phyloP scores from a whole-genome alignment of 37 sponge, comb jelly and placozoan species.

The Agelas oroides region DNA sequence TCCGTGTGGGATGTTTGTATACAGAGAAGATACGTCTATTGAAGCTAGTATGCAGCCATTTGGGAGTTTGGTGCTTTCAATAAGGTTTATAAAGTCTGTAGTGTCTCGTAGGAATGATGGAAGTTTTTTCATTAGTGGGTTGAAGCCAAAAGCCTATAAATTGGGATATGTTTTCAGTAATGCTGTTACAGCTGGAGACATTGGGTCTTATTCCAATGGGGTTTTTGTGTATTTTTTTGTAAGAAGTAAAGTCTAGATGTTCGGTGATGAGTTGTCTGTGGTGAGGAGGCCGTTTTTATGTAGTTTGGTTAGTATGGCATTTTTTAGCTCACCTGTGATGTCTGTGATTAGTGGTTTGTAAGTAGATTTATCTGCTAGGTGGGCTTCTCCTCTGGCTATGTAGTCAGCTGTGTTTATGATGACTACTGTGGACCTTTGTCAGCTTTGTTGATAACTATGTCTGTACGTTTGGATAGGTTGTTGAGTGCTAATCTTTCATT shows the following conservation, averaged over 20 bases:
- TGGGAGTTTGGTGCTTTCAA: constrained; percentile 1
- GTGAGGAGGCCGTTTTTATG: no score
- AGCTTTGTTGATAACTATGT: constrained; percentile 42
- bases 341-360: no score
- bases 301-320: background rate
- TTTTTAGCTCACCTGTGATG: background rate
- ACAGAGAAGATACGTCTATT: constrained; percentile 32
- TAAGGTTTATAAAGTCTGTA: background rate
- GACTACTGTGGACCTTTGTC: constrained; percentile 47
- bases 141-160: background rate
- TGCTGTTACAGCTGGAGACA: background rate
- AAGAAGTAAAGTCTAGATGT: background rate
- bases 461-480: background rate
- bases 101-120: background rate
- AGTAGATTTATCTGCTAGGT: no score
- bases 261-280: no score
- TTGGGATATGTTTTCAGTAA: background rate
- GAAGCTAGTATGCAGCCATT: constrained; percentile 18
- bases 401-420: constrained; percentile 1
- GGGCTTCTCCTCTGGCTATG: background rate
- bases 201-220: background rate
- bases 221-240: background rate
- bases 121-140: background rate
- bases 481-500: constrained; percentile 10
- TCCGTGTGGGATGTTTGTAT: constrained; percentile 41